Conservation (phyloP, 1,140 invertebrate genomes). For the Drosophila jambulina region DNA sequence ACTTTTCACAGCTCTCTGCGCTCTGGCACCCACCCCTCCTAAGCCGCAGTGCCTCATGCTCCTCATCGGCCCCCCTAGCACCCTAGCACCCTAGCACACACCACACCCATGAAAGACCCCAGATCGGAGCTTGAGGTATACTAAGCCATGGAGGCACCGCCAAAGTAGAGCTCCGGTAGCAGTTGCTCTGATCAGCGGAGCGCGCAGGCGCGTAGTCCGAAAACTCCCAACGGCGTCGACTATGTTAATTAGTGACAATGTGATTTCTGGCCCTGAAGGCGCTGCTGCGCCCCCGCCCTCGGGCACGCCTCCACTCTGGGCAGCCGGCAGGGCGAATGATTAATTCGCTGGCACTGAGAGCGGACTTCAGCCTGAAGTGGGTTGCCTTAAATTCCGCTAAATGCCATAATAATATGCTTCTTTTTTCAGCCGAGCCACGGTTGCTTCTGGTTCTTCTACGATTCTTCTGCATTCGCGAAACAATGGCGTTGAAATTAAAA, state of each 20-base stretch:
- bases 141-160: not conserved
- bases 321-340: slow-evolving; percentile 61
- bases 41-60: not conserved
- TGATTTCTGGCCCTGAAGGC: slow-evolving; percentile 76
- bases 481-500: slow-evolving; percentile 84
- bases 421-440: slow-evolving; percentile 3
- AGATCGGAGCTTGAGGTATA: slow-evolving; percentile 8
- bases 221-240: slow-evolving; percentile 63
- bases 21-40: slow-evolving; percentile 51
- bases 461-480: slow-evolving; percentile 41
- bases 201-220: slow-evolving; percentile 75
- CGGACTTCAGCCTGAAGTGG: slow-evolving; percentile 52
- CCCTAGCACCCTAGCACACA: slow-evolving; percentile 25
- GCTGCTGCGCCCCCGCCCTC: slow-evolving; percentile 34
- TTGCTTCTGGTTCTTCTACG: not conserved
- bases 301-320: slow-evolving; percentile 10
- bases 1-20: slow-evolving; percentile 76
- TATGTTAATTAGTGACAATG: slow-evolving; percentile 82
- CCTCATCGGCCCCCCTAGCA: slow-evolving; percentile 4
- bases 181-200: slow-evolving; percentile 68
- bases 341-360: slow-evolving; percentile 69
- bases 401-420: slow-evolving; percentile 77
- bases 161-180: slow-evolving; percentile 33
- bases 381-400: slow-evolving; percentile 79
- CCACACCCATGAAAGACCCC: slow-evolving; percentile 4